These are phyloP conservation scores for Neomicropteryx cornuta DNA, from an alignment of 1,140 invertebrate species.

Conservation along the genomic window DNA sequence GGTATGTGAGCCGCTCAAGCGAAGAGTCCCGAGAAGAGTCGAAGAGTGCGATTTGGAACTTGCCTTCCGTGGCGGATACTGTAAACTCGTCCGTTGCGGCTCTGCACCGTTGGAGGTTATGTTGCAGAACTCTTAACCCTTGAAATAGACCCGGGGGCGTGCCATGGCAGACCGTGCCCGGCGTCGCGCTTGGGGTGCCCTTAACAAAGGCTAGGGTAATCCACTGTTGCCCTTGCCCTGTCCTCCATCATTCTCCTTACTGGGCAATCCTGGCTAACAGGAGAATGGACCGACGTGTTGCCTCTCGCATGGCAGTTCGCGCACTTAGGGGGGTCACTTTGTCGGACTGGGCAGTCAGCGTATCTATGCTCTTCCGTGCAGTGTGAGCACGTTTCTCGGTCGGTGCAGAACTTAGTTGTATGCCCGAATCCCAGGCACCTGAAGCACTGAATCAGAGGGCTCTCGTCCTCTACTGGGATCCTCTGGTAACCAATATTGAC, in stretches of 20 bases:
- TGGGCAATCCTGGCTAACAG: conserved; percentile 9
- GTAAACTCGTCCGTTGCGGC: conserved; percentile 13
- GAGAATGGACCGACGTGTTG: neutral
- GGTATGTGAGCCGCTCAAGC: conserved; percentile 10
- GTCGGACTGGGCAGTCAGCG: conserved; percentile 6
- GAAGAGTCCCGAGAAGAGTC: conserved; percentile 14
- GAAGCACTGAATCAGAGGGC: conserved; percentile 14
- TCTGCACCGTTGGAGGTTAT: conserved; percentile 13
- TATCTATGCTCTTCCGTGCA: conserved; percentile 8
- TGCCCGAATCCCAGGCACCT: conserved; percentile 15
- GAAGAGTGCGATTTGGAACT: conserved; percentile 9
- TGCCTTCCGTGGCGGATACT: neutral
- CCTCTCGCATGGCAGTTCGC: conserved; percentile 7
- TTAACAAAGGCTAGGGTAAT: conserved; percentile 15
- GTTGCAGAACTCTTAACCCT: conserved; percentile 10
- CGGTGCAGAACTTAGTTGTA: conserved; percentile 7
- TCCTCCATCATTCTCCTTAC: conserved; percentile 12
- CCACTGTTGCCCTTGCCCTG: conserved; percentile 12
- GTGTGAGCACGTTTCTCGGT: conserved; percentile 8
- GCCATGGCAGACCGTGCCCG: neutral
- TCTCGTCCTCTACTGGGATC: conserved; percentile 10
- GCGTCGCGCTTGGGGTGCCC: conserved; percentile 1
- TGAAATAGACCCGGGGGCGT: neutral
- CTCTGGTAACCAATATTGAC: conserved; percentile 13
- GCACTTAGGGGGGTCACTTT: conserved; percentile 3